These are phyloP conservation scores for Onychomys arenicola DNA, from an alignment of 2,797 vertebrate genomes.

Conservation along the genomic window DNA sequence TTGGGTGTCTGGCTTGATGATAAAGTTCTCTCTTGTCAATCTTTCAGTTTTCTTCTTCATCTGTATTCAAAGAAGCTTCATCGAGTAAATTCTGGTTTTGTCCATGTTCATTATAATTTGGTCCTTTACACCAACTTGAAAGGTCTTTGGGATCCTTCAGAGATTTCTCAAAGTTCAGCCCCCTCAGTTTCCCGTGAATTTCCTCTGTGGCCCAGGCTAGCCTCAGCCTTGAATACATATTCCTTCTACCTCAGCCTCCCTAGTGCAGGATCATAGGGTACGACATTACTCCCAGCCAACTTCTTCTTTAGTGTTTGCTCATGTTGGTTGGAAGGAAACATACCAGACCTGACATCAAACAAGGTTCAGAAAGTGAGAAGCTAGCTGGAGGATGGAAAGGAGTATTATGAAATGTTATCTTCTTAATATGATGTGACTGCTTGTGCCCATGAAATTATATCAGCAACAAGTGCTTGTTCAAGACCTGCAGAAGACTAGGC, in stretches of 20 bases:
- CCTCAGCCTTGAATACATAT: background rate
- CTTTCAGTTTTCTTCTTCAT: background rate
- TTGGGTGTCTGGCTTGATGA: background rate
- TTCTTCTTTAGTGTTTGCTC: background rate
- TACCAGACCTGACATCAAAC: background rate
- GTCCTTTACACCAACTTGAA: background rate
- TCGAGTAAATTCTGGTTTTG: background rate
- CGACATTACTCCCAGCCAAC: background rate
- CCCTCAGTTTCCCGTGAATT: background rate
- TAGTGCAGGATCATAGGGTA: background rate
- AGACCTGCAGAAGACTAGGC: background rate
- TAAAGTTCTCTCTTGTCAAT: background rate
- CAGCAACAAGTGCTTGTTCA: background rate
- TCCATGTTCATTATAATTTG: background rate
- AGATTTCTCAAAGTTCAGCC: background rate
- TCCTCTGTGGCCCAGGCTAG: background rate
- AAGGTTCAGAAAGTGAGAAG: conserved; percentile 23
- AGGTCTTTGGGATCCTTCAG: background rate
- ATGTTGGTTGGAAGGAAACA: background rate
- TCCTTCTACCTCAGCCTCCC: background rate
- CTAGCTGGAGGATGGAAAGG: background rate
- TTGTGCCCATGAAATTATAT: background rate
- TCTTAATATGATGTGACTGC: background rate
- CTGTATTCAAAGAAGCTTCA: background rate
- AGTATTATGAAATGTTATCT: background rate